Evolutionary conservation across 2,888 invertebrate genomes (phyloP), one percentile per base, ranked within the genome.

Genomic region (Leuctra nigra): DNA sequence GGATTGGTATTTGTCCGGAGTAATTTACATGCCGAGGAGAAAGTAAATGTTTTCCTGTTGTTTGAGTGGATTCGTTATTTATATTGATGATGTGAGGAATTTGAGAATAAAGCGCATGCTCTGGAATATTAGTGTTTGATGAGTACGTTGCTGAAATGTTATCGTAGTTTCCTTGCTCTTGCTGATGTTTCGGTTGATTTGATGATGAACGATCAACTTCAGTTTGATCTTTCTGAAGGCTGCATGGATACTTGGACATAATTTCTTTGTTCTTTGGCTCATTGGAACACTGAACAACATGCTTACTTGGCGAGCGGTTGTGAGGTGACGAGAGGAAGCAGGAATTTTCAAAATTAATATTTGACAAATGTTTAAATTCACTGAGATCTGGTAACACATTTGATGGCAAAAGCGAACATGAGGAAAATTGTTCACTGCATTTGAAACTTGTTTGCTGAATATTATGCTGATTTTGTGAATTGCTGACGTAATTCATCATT

Each of bases 391-490:
- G 54, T 14, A 56, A 24, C 35, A 55, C 35, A 36, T 56, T 56
- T 24, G 52, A 47, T 38, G 54, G 58, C 2, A 48, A 48, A 4
- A 61, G 39, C 13, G 58, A 56, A 36, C 60, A 61, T 9, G 58
- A 56, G 14, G 61, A 46, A 56, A 54, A 61, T n/a, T 59, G 59
- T 18, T 61, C 61, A 46, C 54, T 58, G 52, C 59, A 59, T 39
- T 61, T 61, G 39, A 53, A 61, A 47, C 48, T 44, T 7, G 29
- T 16, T 20, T 59, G 57, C 16, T 56, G 55, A 11, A 38, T 20
- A 20, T 47, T 56, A 24, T 59, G 57, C 25, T 47, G 46, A 35
- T 46, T 44, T 20, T 54, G 55, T 33, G 53, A 52, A 20, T 60
- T 57, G 29, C 20, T 56, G 18, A 53, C 54, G 20, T 56, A 58